These are phyloP conservation scores for Nyctereutes procyonoides DNA, from an alignment of 2,113 vertebrate genomes.

Conservation along the genomic window DNA sequence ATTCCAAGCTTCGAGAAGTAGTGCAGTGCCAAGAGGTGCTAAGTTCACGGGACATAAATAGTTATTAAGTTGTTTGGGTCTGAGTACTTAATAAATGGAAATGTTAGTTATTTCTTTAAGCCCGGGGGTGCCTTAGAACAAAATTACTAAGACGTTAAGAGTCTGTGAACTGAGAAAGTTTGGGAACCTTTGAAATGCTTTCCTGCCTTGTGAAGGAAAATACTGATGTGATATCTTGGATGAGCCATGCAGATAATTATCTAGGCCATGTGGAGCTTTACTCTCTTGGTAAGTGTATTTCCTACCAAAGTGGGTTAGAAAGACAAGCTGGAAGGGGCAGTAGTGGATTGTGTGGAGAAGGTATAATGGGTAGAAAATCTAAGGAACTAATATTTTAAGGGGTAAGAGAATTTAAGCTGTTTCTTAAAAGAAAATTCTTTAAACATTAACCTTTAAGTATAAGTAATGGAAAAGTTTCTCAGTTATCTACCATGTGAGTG, in stretches of 20 bases:
- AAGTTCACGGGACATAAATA: background rate
- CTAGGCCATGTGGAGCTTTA: background rate
- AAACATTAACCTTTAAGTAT: background rate
- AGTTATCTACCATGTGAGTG: background rate
- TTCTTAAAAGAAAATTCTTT: background rate
- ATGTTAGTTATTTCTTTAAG: conserved; percentile 19
- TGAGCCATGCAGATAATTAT: background rate
- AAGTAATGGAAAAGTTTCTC: background rate
- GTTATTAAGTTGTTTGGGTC: background rate
- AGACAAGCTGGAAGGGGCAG: background rate
- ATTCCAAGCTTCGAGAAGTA: background rate
- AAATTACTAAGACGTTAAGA: background rate
- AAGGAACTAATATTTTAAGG: background rate
- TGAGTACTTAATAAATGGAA: conserved; percentile 29
- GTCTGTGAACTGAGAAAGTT: background rate
- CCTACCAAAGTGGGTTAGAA: conserved; percentile 13
- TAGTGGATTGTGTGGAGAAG: background rate
- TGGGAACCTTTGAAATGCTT: conserved; percentile 5
- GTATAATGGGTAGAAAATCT: background rate
- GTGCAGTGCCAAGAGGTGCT: background rate
- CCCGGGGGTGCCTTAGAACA: background rate
- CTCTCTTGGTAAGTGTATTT: background rate
- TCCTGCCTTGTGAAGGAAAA: conserved; percentile 29
- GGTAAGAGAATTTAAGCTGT: background rate
- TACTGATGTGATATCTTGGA: background rate